Evolutionary conservation across 1,140 invertebrate species (phyloP).

Genomic region (Drosophila littoralis): DNA sequence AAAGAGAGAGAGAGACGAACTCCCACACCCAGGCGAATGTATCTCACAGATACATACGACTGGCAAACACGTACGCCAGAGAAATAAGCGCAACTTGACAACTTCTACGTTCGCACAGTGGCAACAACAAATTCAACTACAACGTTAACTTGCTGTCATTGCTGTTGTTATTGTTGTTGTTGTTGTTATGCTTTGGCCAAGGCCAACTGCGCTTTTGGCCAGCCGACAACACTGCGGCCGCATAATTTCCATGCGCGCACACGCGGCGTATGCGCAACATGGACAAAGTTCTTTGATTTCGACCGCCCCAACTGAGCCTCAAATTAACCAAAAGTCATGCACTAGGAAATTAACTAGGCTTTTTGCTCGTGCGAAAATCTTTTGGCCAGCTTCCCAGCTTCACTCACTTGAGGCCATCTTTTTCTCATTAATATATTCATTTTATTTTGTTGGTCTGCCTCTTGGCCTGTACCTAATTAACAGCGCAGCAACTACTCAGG

Average conservation of each 20-base stretch:
- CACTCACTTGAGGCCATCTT: conserved; percentile 34
- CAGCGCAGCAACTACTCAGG: conserved; percentile 26
- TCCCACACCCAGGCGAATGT: conserved; percentile 42
- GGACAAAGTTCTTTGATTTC: conserved; percentile 73
- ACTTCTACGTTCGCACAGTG: conserved; percentile 45
- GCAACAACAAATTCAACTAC: conserved; percentile 24
- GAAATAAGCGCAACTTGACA: conserved; percentile 41
- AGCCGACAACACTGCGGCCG: conserved; percentile 32
- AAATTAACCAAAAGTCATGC: conserved; percentile 74
- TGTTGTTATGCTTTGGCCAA: conserved; percentile 21
- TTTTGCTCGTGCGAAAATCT: conserved; percentile 70
- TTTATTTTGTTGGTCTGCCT: conserved; percentile 15
- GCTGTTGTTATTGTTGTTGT: conserved; percentile 19
- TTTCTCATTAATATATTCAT: conserved; percentile 71
- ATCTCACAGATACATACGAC: conserved; percentile 53
- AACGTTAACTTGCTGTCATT: conserved; percentile 35
- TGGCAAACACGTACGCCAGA: conserved; percentile 34
- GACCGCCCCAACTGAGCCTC: conserved; percentile 38
- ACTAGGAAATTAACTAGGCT: conserved; percentile 69
- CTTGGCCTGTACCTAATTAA: conserved; percentile 57
- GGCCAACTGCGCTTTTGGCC: conserved; percentile 52
- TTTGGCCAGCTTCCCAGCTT: conserved; percentile 62
- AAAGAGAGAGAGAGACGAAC: conserved; percentile 18
- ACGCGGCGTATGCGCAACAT: conserved; percentile 77
- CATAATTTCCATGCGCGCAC: conserved; percentile 68